Evolutionary conservation across 2,888 invertebrate species (phyloP).

Genomic region (Polia nebulosa): DNA sequence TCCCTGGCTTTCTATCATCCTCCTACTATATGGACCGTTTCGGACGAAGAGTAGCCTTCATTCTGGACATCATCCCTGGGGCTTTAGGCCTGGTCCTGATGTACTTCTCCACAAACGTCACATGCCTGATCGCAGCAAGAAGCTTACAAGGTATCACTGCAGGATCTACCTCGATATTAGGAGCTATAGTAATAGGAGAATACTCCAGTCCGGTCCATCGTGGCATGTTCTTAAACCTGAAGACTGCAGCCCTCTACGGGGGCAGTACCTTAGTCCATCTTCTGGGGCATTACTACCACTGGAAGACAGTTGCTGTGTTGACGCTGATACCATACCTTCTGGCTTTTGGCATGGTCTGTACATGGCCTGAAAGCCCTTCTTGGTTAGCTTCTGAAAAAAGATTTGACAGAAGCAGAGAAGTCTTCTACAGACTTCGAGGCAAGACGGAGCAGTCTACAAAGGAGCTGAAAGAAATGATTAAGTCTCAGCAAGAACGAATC

Average conservation of each 20-base stretch:
- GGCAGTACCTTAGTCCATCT: slow-evolving; percentile 72
- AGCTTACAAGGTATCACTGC: slow-evolving; percentile 80
- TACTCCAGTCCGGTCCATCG: slow-evolving; percentile 74
- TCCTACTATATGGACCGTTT: slow-evolving; percentile 67
- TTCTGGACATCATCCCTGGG: slow-evolving; percentile 81
- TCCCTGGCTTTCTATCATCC: slow-evolving; percentile 65
- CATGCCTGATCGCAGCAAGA: slow-evolving; percentile 70
- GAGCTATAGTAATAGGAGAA: slow-evolving; percentile 78
- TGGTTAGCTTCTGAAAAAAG: slow-evolving; percentile 89
- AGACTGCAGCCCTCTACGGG: slow-evolving; percentile 69
- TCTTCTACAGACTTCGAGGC: slow-evolving; percentile 89
- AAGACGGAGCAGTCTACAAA: slow-evolving; percentile 61
- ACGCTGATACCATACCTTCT: slow-evolving; percentile 63
- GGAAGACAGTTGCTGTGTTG: slow-evolving; percentile 71
- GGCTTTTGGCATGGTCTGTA: slow-evolving; percentile 74
- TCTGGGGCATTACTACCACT: slow-evolving; percentile 68
- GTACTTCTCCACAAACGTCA: slow-evolving; percentile 74
- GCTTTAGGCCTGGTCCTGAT: slow-evolving; percentile 87
- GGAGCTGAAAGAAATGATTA: slow-evolving; percentile 70
- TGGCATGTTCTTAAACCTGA: slow-evolving; percentile 75
- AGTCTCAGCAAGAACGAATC: slow-evolving; percentile 65
- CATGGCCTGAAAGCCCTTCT: slow-evolving; percentile 91
- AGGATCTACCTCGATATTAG: slow-evolving; percentile 83
- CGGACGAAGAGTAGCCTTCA: slow-evolving; percentile 85
- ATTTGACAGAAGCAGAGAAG: slow-evolving; percentile 83